Percentiles rank a stretch among this genome's conserved stretches.
These are phyloP conservation scores for Acanthurus tractus DNA, from an alignment of 2,797 vertebrate species.

Conservation along the genomic window DNA sequence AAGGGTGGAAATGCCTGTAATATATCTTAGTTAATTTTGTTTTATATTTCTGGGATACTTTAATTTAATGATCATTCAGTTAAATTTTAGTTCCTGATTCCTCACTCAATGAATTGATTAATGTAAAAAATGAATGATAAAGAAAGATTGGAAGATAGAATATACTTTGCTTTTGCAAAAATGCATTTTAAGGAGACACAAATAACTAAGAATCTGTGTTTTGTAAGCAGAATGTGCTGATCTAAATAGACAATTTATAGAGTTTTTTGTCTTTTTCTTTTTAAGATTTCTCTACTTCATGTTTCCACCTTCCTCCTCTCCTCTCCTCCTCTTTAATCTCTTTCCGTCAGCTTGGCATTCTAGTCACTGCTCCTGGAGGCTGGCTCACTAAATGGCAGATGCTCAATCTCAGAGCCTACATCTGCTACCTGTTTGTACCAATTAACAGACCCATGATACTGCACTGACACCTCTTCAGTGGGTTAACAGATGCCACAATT, in stretches of 20 bases:
- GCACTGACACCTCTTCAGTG: conserved; percentile 84
- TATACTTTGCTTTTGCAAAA: background rate
- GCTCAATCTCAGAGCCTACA: conserved; percentile 78
- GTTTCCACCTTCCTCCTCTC: background rate
- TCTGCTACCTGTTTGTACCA: conserved; percentile 88
- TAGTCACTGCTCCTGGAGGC: conserved; percentile 76
- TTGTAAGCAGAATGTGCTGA: background rate
- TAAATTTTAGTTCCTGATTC: background rate
- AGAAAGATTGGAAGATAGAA: background rate
- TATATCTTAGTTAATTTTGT: background rate
- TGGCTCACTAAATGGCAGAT: conserved; percentile 82
- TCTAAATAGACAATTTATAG: background rate
- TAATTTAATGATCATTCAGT: background rate
- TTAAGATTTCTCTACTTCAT: background rate
- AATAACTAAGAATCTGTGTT: background rate
- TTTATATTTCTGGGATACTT: background rate
- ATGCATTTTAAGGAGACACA: background rate
- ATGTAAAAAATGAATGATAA: background rate
- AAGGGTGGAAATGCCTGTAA: no score
- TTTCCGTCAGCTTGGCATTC: conserved; percentile 55
- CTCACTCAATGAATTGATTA: no score
- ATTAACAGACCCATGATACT: conserved; percentile 84
- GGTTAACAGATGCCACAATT: conserved; percentile 93
- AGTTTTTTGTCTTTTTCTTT: background rate
- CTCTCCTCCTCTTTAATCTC: conserved; percentile 39